phyloP scores from a whole-genome alignment of 1,140 invertebrate species.

The Mercenaria mercenaria region DNA sequence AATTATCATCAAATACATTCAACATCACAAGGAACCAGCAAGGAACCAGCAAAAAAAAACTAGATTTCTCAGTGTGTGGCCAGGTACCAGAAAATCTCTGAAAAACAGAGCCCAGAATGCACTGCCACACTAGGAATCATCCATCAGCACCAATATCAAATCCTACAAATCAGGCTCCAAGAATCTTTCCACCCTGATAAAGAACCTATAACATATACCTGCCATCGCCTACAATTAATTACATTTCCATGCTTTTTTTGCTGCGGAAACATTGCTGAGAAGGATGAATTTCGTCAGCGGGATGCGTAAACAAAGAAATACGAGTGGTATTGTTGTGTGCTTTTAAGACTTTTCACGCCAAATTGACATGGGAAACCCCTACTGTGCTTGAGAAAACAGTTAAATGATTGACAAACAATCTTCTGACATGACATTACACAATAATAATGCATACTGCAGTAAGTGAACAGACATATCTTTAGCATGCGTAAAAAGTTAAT shows the following conservation, averaged over 20 bases:
- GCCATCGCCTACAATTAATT: conserved; percentile 56
- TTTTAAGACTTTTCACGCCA: conserved; percentile 32
- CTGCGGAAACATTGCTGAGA: conserved; percentile 28
- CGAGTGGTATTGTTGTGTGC: conserved; percentile 44
- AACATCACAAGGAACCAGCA: too few species aligned
- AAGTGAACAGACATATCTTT: not conserved
- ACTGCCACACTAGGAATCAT: conserved; percentile 16
- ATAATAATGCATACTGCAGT: conserved; percentile 47
- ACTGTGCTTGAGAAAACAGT: conserved; percentile 63
- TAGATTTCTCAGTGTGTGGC: conserved; percentile 19
- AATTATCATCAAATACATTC: too few species aligned
- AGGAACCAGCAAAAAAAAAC: not conserved
- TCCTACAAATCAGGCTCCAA: conserved; percentile 58
- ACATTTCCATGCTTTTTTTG: conserved; percentile 59
- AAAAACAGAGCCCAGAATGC: conserved; percentile 11
- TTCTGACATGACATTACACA: conserved; percentile 44
- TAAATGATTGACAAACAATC: conserved; percentile 42
- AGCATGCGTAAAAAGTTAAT: not conserved
- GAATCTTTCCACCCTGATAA: conserved; percentile 62
- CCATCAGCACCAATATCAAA: conserved; percentile 56
- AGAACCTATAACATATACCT: conserved; percentile 48
- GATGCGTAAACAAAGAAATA: conserved; percentile 63
- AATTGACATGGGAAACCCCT: conserved; percentile 53
- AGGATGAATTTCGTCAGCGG: conserved; percentile 39
- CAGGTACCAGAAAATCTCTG: conserved; percentile 1